phyloP scores from a whole-genome alignment of 2,797 vertebrate genomes.

The Iguana delicatissima region DNA sequence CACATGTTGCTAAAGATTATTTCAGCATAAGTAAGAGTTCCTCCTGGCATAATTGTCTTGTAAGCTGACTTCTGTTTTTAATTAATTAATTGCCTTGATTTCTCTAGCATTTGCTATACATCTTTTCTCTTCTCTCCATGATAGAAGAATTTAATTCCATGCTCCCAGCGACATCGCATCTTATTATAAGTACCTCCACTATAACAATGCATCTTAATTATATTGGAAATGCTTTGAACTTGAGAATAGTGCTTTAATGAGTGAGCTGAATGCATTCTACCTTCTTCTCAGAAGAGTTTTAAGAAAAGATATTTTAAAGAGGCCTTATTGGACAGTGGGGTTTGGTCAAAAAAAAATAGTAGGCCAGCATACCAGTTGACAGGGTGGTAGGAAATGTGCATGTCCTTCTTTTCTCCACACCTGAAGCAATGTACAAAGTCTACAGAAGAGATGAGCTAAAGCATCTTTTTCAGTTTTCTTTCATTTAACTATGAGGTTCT shows the following conservation, averaged over 20 bases:
- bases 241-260: conserved; percentile 47
- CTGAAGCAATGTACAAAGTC: background rate
- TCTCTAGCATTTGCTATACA: background rate
- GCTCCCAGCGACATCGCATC: conserved; percentile 21
- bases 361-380: too few relatives aligned
- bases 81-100: conserved; percentile 48
- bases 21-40: conserved; percentile 19
- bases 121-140: background rate
- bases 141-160: background rate
- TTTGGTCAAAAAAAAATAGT: background rate
- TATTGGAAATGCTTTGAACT: conserved; percentile 60
- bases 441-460: background rate
- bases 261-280: conserved; percentile 12
- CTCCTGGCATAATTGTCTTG: conserved; percentile 33
- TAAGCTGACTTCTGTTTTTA: conserved; percentile 35
- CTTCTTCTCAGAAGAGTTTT: conserved; percentile 50
- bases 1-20: conserved; percentile 3
- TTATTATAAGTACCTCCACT: conserved; percentile 49
- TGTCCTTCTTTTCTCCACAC: too few relatives aligned
- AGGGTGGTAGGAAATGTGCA: background rate
- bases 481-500: background rate
- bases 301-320: background rate
- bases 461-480: background rate
- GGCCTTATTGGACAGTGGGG: background rate
- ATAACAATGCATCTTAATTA: conserved; percentile 60